Conservation (phyloP, 2,797 vertebrate genomes). For the Sebastes diploproa region DNA sequence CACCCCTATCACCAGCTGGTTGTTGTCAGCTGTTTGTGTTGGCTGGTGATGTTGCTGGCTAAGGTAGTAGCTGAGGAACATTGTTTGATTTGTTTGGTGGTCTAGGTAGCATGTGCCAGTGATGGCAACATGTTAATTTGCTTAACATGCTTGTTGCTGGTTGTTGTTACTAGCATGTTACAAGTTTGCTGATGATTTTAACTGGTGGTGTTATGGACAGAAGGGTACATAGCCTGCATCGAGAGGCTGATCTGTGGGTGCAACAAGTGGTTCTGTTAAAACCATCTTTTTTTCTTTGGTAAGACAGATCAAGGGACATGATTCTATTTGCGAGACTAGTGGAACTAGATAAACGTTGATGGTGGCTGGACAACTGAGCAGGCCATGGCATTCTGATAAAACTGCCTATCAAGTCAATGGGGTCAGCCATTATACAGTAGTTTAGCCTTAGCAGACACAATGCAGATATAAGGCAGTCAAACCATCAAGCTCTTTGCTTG, state of each 20-base stretch:
- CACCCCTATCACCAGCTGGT: not conserved
- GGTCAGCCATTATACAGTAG: not conserved
- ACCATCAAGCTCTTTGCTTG: not conserved
- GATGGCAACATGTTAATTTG: not conserved
- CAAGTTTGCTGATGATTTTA: not conserved
- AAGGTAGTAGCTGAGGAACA: not conserved
- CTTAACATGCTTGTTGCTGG: not conserved
- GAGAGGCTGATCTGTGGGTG: not conserved
- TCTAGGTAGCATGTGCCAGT: not conserved
- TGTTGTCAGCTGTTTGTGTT: not conserved
- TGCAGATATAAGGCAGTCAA: not conserved
- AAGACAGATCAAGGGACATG: not conserved
- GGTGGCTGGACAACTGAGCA: not conserved
- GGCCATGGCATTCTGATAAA: not conserved
- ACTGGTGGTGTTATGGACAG: not conserved
- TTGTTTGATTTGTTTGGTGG: not conserved
- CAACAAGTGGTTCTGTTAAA: not conserved
- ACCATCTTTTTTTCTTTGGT: not conserved
- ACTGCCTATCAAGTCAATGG: not conserved
- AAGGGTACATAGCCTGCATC: not conserved
- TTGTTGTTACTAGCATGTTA: not conserved
- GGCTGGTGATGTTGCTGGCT: not conserved
- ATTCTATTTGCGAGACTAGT: not conserved
- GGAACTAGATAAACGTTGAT: not conserved
- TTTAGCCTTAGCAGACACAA: not conserved